Conservation (phyloP, 2,888 invertebrate genomes). For the Ferrisia virgata region DNA sequence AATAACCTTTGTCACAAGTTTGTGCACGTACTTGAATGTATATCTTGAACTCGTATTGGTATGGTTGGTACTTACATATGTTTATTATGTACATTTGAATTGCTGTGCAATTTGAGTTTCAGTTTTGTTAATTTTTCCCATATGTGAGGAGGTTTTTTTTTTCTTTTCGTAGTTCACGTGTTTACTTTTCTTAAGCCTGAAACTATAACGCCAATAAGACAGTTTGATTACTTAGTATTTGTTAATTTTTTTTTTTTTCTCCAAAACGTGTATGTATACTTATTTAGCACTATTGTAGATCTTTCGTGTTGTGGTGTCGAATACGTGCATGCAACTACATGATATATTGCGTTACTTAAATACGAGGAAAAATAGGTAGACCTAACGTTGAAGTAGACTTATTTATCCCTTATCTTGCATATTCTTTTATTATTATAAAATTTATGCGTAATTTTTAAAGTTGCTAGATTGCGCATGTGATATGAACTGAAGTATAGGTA, state of each 20-base stretch:
- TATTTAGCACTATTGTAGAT: background rate
- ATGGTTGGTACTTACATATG: background rate
- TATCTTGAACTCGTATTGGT: background rate
- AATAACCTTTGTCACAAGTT: background rate
- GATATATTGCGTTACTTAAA: background rate
- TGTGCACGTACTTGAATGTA: background rate
- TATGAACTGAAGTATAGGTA: background rate
- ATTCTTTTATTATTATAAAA: background rate
- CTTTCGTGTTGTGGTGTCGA: slow-evolving; percentile 1
- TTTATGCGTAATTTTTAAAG: background rate
- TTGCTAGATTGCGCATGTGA: background rate
- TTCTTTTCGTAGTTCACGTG: background rate
- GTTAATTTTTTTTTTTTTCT: background rate
- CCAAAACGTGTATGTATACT: background rate
- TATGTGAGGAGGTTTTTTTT: background rate
- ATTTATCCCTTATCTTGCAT: background rate
- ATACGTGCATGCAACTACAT: background rate
- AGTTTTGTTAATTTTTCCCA: background rate
- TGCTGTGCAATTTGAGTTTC: background rate
- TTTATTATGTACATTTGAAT: background rate
- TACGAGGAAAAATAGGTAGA: background rate
- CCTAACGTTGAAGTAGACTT: background rate
- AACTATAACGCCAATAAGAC: background rate
- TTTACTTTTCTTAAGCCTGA: background rate
- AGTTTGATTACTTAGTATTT: background rate